phyloP scores from a whole-genome alignment of 2,113 vertebrate genomes.

The Siniperca chuatsi region DNA sequence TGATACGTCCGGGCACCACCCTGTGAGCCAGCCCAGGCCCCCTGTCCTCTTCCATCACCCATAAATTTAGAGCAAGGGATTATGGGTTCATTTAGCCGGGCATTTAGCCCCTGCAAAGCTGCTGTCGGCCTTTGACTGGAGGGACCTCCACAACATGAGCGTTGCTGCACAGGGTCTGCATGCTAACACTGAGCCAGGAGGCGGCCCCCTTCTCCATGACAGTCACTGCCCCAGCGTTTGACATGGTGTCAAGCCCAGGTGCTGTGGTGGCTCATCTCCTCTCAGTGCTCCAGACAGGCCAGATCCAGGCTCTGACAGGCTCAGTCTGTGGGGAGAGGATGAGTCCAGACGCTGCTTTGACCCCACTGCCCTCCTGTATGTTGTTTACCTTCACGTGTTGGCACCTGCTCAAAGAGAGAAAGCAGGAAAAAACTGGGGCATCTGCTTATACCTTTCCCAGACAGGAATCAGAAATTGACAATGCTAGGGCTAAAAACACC shows the following conservation, averaged over 20 bases:
- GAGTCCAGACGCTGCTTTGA: conserved; percentile 76
- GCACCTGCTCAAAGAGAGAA: conserved; percentile 71
- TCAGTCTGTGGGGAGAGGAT: conserved; percentile 75
- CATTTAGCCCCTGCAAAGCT: conserved; percentile 32
- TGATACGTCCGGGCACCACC: conserved; percentile 24
- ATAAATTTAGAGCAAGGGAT: conserved; percentile 51
- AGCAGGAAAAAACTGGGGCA: conserved; percentile 17
- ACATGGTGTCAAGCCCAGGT: conserved; percentile 69
- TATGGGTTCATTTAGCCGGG: conserved; percentile 50
- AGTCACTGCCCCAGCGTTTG: conserved; percentile 68
- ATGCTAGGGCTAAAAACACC: conserved; percentile 69
- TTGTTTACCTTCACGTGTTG: conserved; percentile 81
- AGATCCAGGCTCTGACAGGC: conserved; percentile 79
- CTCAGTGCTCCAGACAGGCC: conserved; percentile 69
- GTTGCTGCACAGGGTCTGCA: conserved; percentile 50
- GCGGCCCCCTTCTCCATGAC: conserved; percentile 63
- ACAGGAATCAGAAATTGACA: conserved; percentile 78
- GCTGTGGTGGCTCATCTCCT: conserved; percentile 62
- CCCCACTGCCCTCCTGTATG: conserved; percentile 74
- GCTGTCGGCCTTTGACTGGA: conserved; percentile 46
- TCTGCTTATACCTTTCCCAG: conserved; percentile 70
- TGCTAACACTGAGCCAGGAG: conserved; percentile 67
- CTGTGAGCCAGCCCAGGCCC: conserved; percentile 5
- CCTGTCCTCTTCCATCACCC: conserved; percentile 34
- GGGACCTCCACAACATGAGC: conserved; percentile 53